Percentiles rank a stretch among this genome's conserved stretches.
These are phyloP conservation scores for Trialeurodes vaporariorum DNA, from an alignment of 1,140 invertebrate species.

Conservation along the genomic window DNA sequence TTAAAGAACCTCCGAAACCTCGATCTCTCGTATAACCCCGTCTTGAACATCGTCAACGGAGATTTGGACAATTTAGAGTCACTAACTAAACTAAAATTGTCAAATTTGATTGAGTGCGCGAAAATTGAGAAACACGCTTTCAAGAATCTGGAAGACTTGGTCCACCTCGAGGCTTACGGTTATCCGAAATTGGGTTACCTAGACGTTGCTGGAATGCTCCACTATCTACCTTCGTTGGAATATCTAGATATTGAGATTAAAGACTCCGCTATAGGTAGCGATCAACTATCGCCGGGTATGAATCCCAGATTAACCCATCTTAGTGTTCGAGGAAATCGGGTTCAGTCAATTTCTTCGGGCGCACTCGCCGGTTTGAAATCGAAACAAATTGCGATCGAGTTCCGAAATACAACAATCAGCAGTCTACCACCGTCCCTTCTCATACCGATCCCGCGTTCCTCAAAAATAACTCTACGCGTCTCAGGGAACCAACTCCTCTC, in stretches of 20 bases:
- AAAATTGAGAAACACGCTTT: constrained; percentile 77
- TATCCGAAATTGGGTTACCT: constrained; percentile 69
- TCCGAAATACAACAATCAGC: constrained; percentile 67
- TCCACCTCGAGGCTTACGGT: constrained; percentile 52
- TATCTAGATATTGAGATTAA: constrained; percentile 74
- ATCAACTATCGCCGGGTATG: constrained; percentile 63
- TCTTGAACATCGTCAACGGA: constrained; percentile 53
- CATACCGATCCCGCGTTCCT: constrained; percentile 79
- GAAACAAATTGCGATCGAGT: constrained; percentile 50
- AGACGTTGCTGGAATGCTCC: constrained; percentile 65
- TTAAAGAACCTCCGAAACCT: constrained; percentile 52
- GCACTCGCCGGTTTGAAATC: constrained; percentile 68
- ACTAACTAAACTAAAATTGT: constrained; percentile 51
- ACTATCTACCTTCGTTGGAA: constrained; percentile 53
- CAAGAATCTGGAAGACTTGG: constrained; percentile 52
- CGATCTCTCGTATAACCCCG: constrained; percentile 67
- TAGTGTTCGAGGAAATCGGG: constrained; percentile 56
- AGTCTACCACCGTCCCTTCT: constrained; percentile 64
- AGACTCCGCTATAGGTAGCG: constrained; percentile 63
- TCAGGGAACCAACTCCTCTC: constrained; percentile 62
- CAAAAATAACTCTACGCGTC: constrained; percentile 61
- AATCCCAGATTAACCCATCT: constrained; percentile 65
- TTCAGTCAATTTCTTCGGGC: constrained; percentile 67
- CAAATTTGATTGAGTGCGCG: constrained; percentile 50
- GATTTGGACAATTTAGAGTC: constrained; percentile 57